Conservation (phyloP, 2,888 invertebrate genomes). For the Ectemnius continuus region DNA sequence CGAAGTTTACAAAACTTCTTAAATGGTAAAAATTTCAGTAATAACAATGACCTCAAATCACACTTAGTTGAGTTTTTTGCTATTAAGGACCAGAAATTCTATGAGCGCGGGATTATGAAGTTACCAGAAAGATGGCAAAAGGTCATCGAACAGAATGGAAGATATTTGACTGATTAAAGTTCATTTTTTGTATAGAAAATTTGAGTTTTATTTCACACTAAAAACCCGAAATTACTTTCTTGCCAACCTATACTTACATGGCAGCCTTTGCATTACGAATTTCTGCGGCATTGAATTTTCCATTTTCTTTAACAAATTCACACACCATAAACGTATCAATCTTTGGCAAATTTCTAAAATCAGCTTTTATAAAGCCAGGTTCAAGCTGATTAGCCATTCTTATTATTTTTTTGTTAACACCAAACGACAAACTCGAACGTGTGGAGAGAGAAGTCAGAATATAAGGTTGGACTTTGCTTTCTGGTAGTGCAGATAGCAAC, state of each 20-base stretch:
- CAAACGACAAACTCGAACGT: too few species aligned
- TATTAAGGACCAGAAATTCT: neutral
- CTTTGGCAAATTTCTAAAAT: too few species aligned
- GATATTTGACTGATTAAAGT: slow-evolving; percentile 4
- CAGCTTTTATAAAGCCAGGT: too few species aligned
- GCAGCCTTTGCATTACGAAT: too few species aligned
- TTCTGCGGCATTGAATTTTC: too few species aligned
- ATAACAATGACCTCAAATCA: slow-evolving; percentile 9
- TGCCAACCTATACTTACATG: neutral
- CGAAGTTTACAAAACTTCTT: slow-evolving; percentile 3
- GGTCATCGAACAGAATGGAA: slow-evolving; percentile 7
- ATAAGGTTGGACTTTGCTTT: too few species aligned
- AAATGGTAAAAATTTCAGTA: slow-evolving; percentile 9
- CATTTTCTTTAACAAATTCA: too few species aligned
- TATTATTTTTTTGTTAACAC: neutral
- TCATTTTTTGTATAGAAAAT: neutral
- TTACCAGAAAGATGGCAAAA: slow-evolving; percentile 17
- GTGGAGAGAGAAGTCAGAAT: too few species aligned
- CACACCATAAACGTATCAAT: too few species aligned
- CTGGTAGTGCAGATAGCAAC: too few species aligned
- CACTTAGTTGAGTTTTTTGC: slow-evolving; percentile 12
- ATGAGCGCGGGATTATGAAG: neutral
- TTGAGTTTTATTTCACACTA: neutral
- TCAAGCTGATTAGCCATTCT: too few species aligned
- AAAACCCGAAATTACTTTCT: slow-evolving; percentile 5